Percentiles rank a stretch among this genome's conserved stretches.
Conservation (phyloP, 2,797 vertebrate genomes). For the Euphonia xanthogaster region DNA sequence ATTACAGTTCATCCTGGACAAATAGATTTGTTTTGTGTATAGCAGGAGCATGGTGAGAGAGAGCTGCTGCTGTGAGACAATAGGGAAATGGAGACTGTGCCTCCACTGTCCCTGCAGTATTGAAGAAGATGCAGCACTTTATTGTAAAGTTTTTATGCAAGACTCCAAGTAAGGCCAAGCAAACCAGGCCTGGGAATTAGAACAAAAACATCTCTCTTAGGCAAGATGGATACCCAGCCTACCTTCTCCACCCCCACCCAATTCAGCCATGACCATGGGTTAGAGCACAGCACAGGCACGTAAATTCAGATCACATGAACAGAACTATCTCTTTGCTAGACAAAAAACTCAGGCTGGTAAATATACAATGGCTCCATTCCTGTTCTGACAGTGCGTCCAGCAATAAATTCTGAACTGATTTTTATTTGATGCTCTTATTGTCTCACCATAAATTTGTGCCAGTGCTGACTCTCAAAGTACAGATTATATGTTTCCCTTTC, state of each 20-base stretch:
- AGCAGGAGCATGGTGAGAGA: neutral
- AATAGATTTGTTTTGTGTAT: neutral
- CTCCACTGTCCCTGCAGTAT: neutral
- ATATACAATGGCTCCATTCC: conserved; percentile 42
- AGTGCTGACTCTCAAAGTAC: conserved; percentile 60
- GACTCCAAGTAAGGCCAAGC: neutral
- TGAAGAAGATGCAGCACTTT: neutral
- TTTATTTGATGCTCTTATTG: conserved; percentile 69
- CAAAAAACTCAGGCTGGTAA: conserved; percentile 13
- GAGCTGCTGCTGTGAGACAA: neutral
- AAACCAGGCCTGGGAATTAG: neutral
- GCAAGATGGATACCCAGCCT: neutral
- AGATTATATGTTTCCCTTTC: conserved; percentile 71
- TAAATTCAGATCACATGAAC: conserved; percentile 23
- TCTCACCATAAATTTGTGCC: conserved; percentile 61
- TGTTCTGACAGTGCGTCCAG: conserved; percentile 36
- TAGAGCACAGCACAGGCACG: neutral
- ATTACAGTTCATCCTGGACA: neutral
- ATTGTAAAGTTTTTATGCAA: neutral
- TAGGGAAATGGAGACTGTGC: neutral
- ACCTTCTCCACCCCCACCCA: neutral
- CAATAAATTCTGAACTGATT: conserved; percentile 67
- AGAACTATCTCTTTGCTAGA: neutral
- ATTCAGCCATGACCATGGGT: neutral
- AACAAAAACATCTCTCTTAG: neutral